phyloP scores from a whole-genome alignment of 1,140 invertebrate species.

The Calliphora vicina region DNA sequence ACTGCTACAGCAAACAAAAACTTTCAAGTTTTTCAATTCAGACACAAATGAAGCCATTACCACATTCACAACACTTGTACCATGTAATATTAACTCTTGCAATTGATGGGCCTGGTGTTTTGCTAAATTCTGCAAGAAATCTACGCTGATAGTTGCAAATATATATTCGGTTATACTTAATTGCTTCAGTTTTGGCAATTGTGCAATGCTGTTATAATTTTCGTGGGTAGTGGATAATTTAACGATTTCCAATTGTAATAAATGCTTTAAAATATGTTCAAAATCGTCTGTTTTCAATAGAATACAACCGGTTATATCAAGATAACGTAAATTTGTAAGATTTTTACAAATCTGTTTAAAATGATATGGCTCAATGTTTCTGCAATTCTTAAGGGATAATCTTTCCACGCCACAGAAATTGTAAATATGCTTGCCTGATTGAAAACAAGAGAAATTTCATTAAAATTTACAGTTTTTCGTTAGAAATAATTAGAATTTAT shows the following conservation, averaged over 20 bases:
- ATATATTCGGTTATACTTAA: too few relatives aligned
- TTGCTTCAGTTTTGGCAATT: too few relatives aligned
- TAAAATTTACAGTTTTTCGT: too few relatives aligned
- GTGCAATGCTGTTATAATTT: too few relatives aligned
- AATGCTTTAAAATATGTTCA: too few relatives aligned
- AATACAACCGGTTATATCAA: not conserved
- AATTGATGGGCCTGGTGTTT: constrained; percentile 39
- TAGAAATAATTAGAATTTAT: too few relatives aligned
- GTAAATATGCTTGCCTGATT: constrained; percentile 1
- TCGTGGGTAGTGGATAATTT: too few relatives aligned
- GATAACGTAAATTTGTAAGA: not conserved
- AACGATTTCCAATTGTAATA: too few relatives aligned
- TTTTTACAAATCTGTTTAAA: not conserved
- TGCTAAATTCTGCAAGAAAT: too few relatives aligned
- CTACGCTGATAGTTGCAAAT: too few relatives aligned
- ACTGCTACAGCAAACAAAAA: not conserved
- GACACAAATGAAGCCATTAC: not conserved
- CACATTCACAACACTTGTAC: constrained; percentile 7
- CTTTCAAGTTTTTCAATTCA: not conserved
- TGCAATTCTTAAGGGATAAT: not conserved
- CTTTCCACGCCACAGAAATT: not conserved
- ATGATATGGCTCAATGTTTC: not conserved
- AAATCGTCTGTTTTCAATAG: constrained; percentile 19
- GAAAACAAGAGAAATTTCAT: too few relatives aligned
- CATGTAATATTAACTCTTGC: constrained; percentile 41